These are phyloP conservation scores for Rhynchonycteris naso DNA, from an alignment of 2,797 vertebrate genomes.

Conservation along the genomic window DNA sequence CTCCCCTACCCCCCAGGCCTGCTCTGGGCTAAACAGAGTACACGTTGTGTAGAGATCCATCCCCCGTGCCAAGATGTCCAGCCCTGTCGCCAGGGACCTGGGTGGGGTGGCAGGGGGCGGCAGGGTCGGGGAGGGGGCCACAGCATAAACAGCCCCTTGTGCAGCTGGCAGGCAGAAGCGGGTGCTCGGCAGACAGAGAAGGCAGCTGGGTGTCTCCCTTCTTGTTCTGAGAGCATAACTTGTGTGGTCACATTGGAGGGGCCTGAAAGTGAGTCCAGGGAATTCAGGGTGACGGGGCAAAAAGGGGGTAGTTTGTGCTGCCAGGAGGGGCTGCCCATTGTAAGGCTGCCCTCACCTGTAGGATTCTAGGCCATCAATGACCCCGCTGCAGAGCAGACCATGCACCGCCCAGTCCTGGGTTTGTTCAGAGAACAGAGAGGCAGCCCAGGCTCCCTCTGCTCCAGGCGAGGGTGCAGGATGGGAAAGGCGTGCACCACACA, in stretches of 20 bases:
- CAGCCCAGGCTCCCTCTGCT: too few species aligned
- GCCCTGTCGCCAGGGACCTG: slow-evolving; percentile 53
- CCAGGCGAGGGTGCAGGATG: rapidly evolving
- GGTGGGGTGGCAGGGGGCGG: slow-evolving; percentile 32
- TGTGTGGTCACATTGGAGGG: not conserved
- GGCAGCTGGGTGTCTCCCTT: not conserved
- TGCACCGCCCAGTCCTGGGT: not conserved
- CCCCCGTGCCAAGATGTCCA: slow-evolving; percentile 58
- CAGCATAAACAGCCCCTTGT: slow-evolving; percentile 66
- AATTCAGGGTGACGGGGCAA: rapidly evolving
- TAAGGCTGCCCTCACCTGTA: too few species aligned
- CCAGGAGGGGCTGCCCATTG: not conserved
- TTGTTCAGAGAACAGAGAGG: rapidly evolving
- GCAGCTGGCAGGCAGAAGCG: not conserved
- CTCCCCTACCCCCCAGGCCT: not conserved
- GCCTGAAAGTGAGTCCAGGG: not conserved
- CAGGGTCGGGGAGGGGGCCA: not conserved
- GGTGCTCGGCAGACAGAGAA: not conserved
- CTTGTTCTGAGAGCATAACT: not conserved
- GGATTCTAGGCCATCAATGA: rapidly evolving
- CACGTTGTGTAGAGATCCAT: slow-evolving; percentile 3
- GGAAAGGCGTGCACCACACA: rapidly evolving
- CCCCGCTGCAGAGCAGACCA: rapidly evolving
- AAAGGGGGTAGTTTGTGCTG: rapidly evolving
- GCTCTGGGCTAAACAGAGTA: slow-evolving; percentile 49